phyloP scores from a whole-genome alignment of 2,113 vertebrate species.

The Ranitomeya imitator region DNA sequence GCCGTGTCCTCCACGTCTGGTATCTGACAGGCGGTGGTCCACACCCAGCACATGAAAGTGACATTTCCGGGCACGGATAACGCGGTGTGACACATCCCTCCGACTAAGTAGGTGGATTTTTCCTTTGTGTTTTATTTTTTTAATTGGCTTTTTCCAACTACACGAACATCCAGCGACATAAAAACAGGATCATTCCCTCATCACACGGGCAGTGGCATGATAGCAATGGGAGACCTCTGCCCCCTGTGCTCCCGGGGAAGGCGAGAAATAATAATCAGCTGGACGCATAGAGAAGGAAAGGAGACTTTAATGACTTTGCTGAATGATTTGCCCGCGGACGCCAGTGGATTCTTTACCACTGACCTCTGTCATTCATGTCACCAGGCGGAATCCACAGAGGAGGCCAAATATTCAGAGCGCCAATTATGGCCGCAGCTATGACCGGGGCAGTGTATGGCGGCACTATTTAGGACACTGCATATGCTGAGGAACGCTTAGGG shows the following conservation, averaged over 20 bases:
- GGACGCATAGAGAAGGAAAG: background rate
- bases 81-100: background rate
- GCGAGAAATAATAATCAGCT: background rate
- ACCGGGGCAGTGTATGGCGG: background rate
- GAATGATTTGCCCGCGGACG: background rate
- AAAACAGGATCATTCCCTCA: constrained; percentile 36
- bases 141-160: constrained; percentile 18
- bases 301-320: background rate
- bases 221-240: background rate
- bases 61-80: background rate
- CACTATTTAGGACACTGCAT: background rate
- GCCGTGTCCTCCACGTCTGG: background rate
- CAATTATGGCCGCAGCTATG: background rate
- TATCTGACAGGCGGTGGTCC: background rate
- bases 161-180: background rate
- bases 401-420: background rate
- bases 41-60: constrained; percentile 8
- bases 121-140: constrained; percentile 4
- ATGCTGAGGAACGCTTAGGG: background rate
- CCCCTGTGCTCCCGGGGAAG: background rate
- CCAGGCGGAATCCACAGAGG: background rate
- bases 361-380: background rate
- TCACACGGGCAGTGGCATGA: background rate
- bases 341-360: background rate
- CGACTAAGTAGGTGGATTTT: constrained; percentile 15